These are phyloP conservation scores for Sitophilus oryzae DNA, from an alignment of 1,140 invertebrate genomes.

Conservation along the genomic window DNA sequence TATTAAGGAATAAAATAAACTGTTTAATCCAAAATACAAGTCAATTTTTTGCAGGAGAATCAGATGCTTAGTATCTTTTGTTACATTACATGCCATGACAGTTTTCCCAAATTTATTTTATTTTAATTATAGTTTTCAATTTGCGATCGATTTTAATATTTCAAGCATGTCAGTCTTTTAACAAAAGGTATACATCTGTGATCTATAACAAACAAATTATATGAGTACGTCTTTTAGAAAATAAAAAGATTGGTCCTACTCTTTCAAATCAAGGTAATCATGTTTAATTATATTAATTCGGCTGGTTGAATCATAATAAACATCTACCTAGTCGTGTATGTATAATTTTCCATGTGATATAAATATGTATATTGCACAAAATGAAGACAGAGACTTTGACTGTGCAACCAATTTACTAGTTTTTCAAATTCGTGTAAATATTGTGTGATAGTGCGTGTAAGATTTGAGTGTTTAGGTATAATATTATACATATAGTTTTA, in stretches of 20 bases:
- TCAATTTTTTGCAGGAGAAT: conserved; percentile 9
- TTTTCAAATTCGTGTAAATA: conserved; percentile 38
- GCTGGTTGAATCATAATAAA: conserved; percentile 9
- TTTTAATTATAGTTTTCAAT: too few species aligned
- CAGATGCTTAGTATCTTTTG: conserved; percentile 2
- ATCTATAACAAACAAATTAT: not conserved
- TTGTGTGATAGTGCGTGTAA: conserved; percentile 25
- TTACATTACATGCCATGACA: not conserved
- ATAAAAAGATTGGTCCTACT: not conserved
- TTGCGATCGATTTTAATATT: too few species aligned
- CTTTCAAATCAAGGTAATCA: conserved; percentile 2
- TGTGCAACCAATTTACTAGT: conserved; percentile 19
- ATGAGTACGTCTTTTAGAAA: not conserved
- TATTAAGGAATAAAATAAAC: conserved; percentile 9
- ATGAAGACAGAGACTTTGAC: conserved; percentile 28
- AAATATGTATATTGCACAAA: conserved; percentile 24
- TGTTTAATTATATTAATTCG: conserved; percentile 26
- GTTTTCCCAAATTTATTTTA: conserved; percentile 6
- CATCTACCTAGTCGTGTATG: conserved; percentile 20
- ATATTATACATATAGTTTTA: too few species aligned
- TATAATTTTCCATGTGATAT: conserved; percentile 32
- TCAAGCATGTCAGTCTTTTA: conserved; percentile 7
- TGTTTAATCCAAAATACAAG: conserved; percentile 5
- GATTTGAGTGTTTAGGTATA: conserved; percentile 12
- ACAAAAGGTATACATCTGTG: conserved; percentile 1